Base-by-base conservation (phyloP, 1,140 invertebrate species). In the Popillia japonica region DNA sequence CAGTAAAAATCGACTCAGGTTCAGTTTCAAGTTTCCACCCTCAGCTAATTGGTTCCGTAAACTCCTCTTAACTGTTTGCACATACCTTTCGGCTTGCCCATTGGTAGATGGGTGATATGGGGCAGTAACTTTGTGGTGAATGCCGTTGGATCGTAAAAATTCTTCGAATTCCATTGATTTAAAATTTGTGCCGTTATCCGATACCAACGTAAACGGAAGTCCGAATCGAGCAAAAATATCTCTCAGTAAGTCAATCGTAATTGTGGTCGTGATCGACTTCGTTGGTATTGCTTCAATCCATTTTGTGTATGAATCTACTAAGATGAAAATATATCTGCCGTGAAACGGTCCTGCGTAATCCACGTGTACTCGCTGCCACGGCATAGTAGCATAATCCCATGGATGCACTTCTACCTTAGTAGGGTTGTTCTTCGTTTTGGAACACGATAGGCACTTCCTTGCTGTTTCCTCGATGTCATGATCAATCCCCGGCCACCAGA, bases 261-360 rank as follows among this genome's bases (percentile, higher is more conserved):
- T 55, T 8, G 64, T 40, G 17, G 81, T 77, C 75, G 82, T 80
- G 6, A 80, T 82, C 44, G 72, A 22, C 8, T 77, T 76, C 75
- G 83, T 75, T 23, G 10, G 6, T 20, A 72, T 11, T 10, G 34
- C 34, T 59, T 78, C 68, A 59, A 68, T 41, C 72, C 72, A 80
- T 78, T 77, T 77, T 44, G 76, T 55, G 48, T 34, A 77, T 7
- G 72, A 75, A 75, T 81, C 80, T 41, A 81, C 76, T 4, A 84
- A 77, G 8, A 86, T 78, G 61, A 77, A 22, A 22, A 77, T 68
- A 17, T 76, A 61, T 83, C 9, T 11, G 75, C 80, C 17, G 17
- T 77, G 42, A 74, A 82, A 82, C 14, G 79, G 82, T 9, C 79
- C 81, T 7, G 81, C 78, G 79, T 83, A 84, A 76, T 85, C 84